Conservation (phyloP, 2,113 vertebrate species). For the Sigmodon hispidus region DNA sequence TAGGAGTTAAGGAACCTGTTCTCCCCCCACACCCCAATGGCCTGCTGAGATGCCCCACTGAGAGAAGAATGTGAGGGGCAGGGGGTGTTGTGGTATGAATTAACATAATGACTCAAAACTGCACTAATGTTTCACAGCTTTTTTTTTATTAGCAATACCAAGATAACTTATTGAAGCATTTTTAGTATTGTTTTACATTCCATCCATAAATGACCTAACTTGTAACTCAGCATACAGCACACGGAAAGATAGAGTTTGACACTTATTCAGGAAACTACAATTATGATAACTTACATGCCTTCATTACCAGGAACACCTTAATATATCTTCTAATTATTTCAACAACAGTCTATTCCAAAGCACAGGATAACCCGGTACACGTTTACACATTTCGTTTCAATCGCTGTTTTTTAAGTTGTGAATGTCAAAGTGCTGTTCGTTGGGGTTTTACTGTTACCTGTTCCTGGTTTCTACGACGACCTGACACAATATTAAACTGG, state of each 20-base stretch:
- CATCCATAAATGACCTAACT: conserved; percentile 90
- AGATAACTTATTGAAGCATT: conserved; percentile 90
- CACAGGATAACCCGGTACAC: conserved; percentile 87
- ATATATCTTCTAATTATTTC: conserved; percentile 87
- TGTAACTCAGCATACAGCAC: conserved; percentile 87
- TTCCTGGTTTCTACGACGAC: conserved; percentile 85
- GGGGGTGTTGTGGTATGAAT: conserved; percentile 75
- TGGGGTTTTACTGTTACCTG: conserved; percentile 84
- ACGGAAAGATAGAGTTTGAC: conserved; percentile 89
- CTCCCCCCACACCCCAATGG: not conserved
- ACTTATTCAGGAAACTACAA: conserved; percentile 89
- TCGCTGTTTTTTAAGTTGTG: conserved; percentile 84
- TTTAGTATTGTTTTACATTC: conserved; percentile 90
- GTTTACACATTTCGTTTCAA: conserved; percentile 87
- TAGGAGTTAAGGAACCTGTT: not conserved
- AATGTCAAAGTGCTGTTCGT: conserved; percentile 82
- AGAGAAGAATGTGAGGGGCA: conserved; percentile 60
- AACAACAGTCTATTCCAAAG: conserved; percentile 88
- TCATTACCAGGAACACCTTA: conserved; percentile 88
- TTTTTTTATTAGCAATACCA: conserved; percentile 91
- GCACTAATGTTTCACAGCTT: conserved; percentile 90
- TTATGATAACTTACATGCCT: conserved; percentile 89
- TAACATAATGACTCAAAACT: conserved; percentile 89
- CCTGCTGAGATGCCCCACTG: conserved; percentile 59
- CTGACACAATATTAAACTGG: conserved; percentile 87